A percentile compares a stretch with the other conserved stretches of the same genome.
These are phyloP conservation scores for Lochmaea capreae DNA, from an alignment of 2,888 invertebrate genomes.

Conservation along the genomic window DNA sequence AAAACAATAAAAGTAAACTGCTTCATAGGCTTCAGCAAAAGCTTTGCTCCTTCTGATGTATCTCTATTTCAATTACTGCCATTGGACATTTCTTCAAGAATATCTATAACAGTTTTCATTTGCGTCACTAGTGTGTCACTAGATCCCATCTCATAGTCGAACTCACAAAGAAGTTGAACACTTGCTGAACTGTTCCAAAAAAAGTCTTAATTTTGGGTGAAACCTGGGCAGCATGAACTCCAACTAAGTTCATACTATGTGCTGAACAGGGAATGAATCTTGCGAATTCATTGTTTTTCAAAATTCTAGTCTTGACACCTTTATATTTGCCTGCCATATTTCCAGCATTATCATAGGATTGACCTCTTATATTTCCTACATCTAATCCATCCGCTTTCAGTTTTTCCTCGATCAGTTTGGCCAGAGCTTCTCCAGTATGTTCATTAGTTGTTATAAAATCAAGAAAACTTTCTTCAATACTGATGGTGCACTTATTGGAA, in stretches of 20 bases:
- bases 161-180: too few species aligned
- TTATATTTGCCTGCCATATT: slow-evolving; percentile 30
- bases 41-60: too few species aligned
- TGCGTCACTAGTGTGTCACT: too few species aligned
- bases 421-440: slow-evolving; percentile 17
- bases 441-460: slow-evolving; percentile 15
- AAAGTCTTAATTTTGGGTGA: too few species aligned
- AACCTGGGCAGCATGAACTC: slow-evolving; percentile 6
- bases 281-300: neutral
- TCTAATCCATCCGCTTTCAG: slow-evolving; percentile 5
- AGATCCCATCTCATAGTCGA: too few species aligned
- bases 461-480: slow-evolving; percentile 10
- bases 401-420: slow-evolving; percentile 17
- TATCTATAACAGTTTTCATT: too few species aligned
- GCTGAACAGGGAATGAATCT: slow-evolving; percentile 13
- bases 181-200: too few species aligned
- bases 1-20: too few species aligned
- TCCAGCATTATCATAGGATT: neutral
- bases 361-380: too few species aligned
- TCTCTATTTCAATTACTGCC: too few species aligned
- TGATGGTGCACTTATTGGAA: slow-evolving; percentile 16
- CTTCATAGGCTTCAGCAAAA: too few species aligned
- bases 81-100: too few species aligned
- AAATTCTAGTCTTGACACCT: slow-evolving; percentile 9
- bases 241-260: slow-evolving; percentile 1